Conservation (phyloP, 1,140 invertebrate species). For the Neoseiulus cucumeris region DNA sequence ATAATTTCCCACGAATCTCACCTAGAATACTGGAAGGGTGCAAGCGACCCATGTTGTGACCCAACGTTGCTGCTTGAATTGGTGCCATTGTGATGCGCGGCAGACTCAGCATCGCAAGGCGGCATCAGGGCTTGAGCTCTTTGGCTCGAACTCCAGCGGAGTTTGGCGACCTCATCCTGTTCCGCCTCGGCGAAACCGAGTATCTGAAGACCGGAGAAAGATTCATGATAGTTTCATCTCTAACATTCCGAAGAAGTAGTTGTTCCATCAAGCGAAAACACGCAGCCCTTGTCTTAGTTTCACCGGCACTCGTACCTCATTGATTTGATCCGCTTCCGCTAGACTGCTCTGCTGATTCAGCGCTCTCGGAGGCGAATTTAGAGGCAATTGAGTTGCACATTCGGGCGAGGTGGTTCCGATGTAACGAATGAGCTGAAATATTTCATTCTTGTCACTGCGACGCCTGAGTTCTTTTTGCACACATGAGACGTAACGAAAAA, state of each 20-base stretch:
- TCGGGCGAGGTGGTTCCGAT: slow-evolving; percentile 14
- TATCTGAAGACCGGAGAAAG: background rate
- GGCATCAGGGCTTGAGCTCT: background rate
- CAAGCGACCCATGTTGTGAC: background rate
- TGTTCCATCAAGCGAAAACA: no score
- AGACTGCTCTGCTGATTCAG: slow-evolving; percentile 25
- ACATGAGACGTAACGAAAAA: no score
- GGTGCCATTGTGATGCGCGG: background rate
- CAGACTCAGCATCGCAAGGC: background rate
- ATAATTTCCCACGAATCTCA: background rate
- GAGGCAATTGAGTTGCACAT: slow-evolving; percentile 19
- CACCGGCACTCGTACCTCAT: slow-evolving; percentile 9
- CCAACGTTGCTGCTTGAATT: background rate
- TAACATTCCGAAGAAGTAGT: background rate
- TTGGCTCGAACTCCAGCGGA: background rate
- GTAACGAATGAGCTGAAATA: background rate
- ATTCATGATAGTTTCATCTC: background rate
- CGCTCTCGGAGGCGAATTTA: slow-evolving; percentile 26
- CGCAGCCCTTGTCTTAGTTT: no score
- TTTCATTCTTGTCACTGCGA: background rate
- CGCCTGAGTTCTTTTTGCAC: no score
- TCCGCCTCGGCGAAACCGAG: background rate
- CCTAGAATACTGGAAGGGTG: slow-evolving; percentile 13
- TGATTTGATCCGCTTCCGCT: slow-evolving; percentile 24
- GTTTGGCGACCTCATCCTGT: background rate